Base-by-base conservation (phyloP, 2,113 vertebrate genomes). In the Cettia cetti region DNA sequence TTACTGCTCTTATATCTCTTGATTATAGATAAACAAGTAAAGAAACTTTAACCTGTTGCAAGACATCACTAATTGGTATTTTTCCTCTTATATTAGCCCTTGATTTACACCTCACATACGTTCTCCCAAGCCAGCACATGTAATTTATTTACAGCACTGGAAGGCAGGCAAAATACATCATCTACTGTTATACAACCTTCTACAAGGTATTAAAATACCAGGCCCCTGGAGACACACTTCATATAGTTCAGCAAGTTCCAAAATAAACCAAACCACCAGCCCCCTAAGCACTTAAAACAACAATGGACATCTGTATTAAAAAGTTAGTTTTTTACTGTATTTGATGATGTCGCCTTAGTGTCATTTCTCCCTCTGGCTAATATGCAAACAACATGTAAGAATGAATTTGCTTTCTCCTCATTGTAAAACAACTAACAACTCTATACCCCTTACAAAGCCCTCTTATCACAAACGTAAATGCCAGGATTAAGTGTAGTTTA, bases 61-160 rank as follows among this genome's bases (percentile, higher is more conserved):
- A 96, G 65, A 68, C 88, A 79, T 61, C 81, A 65, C 83, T 82
- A 91, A 86, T 44, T 75, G 42, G 1, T 1, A 9, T 89, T 89
- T 94, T 88, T 54, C 33, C 52, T 75, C 76, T 96, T 97, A 81
- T 87, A 97, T 96, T 94, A 97, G 96, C 80, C 91, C 97, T 96
- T 97, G 94, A 96, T 97, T 98, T 98, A 97, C 95, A 98, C 95
- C 92, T 94, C 75, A 78, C 95, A 93, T 96, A 95, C 15, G 3
- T 71, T 96, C 81, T 85, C 91, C 94, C 96, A 97, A 95, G 92
- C 96, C 94, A 96, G 95, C 97, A 97, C 71, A 63, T 97, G 97
- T 97, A 96, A 98, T 97, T 97, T 98, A 98, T 99, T 98, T 98
- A 98, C 97, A 98, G 96, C 95, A 94, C 91, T 96, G 94, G 86